Base-by-base conservation (phyloP, 2,888 invertebrate species). In the Hoplodrina blanda region DNA sequence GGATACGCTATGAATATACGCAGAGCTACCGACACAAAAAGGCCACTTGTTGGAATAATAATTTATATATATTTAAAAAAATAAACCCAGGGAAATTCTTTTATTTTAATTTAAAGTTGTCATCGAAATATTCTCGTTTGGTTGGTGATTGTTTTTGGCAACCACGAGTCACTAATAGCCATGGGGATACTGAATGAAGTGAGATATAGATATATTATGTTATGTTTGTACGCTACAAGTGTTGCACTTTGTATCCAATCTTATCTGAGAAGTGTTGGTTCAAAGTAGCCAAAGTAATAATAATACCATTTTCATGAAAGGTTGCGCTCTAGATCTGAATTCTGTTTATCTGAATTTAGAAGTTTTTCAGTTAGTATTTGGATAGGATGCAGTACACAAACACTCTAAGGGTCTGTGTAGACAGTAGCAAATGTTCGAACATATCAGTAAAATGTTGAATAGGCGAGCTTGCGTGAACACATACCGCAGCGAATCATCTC, bases 131-230 rank as follows among this genome's bases (percentile, higher is more conserved):
- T 53, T 44, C 25, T 72, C 1, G 19, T 25, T 53, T 30, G 5
- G 7, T 61, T 54, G 17, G 37, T 20, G 3, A 17, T 17, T 61
- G 17, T 46, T 61, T 25, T 13, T 53, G 19, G 7, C 19, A 46
- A 49, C 4, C 10, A 17, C 15, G 52, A 71, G 17, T 46, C 50
- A 10, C 13, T 59, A 5, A 41, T 19, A 17, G 19, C 17, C 15
- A 71, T 54, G 44, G 11, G 10, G 13, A 20, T 17, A 17, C 13
- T 59, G 15, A 46, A 17, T 19, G 17, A 60, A 70, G 44, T 33
- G 3, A 52, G 52, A 13, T 37, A 37, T 1, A 33, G 41, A 15
- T 46, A 46, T 4, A 46, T n/a, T n/a, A n/a, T n/a, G n/a, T n/a
- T n/a, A n/a, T 46, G 46, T 25, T 20, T 19, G 19, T 46, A 11